phyloP scores from a whole-genome alignment of 2,888 invertebrate species.

The Ormyrus thymus region DNA sequence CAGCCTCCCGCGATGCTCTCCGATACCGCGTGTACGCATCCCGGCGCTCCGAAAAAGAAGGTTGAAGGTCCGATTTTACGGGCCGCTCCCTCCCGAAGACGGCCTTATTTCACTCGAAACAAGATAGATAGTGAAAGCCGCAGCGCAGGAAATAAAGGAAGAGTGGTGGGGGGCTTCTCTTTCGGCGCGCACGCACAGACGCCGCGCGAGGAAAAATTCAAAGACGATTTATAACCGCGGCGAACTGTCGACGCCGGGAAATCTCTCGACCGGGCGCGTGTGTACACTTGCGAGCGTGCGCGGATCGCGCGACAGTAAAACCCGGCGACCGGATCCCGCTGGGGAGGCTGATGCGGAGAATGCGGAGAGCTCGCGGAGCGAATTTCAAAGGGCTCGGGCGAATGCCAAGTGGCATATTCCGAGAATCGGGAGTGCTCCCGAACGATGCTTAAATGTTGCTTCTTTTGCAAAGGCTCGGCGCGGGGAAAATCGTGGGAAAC shows the following conservation, averaged over 20 bases:
- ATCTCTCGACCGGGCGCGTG: conserved; percentile 16
- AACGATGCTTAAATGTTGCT: no score
- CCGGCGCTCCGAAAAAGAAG: background rate
- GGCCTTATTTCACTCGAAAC: conserved; percentile 14
- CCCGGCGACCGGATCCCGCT: no score
- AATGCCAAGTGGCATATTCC: no score
- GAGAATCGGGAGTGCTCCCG: no score
- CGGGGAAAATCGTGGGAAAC: no score
- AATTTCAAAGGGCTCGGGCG: background rate
- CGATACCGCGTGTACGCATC: no score
- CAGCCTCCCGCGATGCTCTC: background rate
- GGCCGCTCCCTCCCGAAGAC: conserved; percentile 16
- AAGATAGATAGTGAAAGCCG: conserved; percentile 33
- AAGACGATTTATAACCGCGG: conserved; percentile 45
- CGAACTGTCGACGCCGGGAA: conserved; percentile 30
- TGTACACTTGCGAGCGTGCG: background rate
- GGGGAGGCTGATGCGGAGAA: background rate
- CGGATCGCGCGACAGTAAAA: background rate
- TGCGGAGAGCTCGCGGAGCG: background rate
- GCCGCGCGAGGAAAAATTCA: conserved; percentile 31
- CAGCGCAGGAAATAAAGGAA: background rate
- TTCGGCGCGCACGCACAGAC: background rate
- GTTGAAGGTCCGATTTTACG: conserved; percentile 26
- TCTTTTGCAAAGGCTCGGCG: no score
- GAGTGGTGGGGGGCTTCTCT: conserved; percentile 12